Conservation (phyloP, 2,797 vertebrate genomes). For the Yasuhikotakia modesta region DNA sequence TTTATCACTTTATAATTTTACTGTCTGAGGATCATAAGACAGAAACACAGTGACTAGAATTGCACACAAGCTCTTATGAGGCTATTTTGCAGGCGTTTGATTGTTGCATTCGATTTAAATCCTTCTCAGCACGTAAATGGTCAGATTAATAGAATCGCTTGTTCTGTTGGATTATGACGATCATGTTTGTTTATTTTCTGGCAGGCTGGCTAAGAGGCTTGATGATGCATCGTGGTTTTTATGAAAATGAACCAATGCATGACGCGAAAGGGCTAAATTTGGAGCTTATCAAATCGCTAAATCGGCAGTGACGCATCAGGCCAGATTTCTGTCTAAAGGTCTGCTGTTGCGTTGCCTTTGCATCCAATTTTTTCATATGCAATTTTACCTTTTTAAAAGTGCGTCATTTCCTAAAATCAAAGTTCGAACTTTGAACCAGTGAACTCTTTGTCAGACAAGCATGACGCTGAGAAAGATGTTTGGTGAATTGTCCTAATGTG, state of each 20-base stretch:
- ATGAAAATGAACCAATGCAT: constrained; percentile 27
- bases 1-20: not conserved
- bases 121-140: constrained; percentile 17
- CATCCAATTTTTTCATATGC: not conserved
- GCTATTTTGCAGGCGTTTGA: constrained; percentile 1
- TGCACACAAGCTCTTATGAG: not conserved
- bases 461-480: too few species aligned
- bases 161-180: constrained; percentile 40
- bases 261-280: constrained; percentile 19
- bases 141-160: constrained; percentile 41
- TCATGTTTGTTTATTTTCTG: constrained; percentile 44
- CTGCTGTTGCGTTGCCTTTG: not conserved
- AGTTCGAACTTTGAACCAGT: constrained; percentile 2
- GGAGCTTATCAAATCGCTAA: constrained; percentile 37
- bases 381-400: not conserved
- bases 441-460: too few species aligned
- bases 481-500: too few species aligned
- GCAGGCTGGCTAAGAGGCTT: constrained; percentile 33
- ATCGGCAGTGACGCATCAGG: not conserved
- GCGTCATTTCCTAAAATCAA: constrained; percentile 21
- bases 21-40: not conserved
- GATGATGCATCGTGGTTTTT: constrained; percentile 24
- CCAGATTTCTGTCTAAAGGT: not conserved
- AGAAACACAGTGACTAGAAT: not conserved
- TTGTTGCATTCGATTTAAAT: not conserved